Percentiles rank a stretch among this genome's conserved stretches.
Conservation (phyloP, 2,113 vertebrate species). For the Coptodon rendalli region DNA sequence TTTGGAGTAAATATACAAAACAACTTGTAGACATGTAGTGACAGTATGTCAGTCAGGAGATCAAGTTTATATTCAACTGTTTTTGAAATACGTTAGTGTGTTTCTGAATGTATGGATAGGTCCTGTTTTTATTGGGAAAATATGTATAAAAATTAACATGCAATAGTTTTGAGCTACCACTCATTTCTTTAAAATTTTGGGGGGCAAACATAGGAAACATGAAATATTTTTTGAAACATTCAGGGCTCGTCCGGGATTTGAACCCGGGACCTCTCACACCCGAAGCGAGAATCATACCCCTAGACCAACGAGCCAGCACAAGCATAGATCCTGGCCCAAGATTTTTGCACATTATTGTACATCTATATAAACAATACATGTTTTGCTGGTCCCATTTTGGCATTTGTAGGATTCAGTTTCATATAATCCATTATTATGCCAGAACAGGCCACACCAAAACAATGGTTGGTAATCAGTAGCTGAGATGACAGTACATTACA, state of each 20-base stretch:
- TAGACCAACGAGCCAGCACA: constrained; percentile 66
- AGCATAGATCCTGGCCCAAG: neutral
- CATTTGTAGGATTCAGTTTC: neutral
- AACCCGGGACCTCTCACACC: constrained; percentile 75
- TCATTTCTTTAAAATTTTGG: neutral
- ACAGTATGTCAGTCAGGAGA: neutral
- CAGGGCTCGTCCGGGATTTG: constrained; percentile 71
- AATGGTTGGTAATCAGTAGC: neutral
- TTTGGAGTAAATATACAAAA: neutral
- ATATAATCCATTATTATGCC: neutral
- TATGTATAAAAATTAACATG: neutral
- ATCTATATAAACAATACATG: neutral
- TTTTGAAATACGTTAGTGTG: neutral
- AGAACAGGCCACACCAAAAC: neutral
- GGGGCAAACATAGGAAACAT: neutral
- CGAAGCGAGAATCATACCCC: constrained; percentile 76
- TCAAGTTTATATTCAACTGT: neutral
- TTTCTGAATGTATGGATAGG: neutral
- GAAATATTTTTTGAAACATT: rapidly evolving
- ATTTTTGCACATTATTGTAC: neutral
- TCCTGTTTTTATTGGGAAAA: neutral
- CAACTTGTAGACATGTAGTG: neutral
- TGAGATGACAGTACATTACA: neutral
- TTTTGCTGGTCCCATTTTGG: neutral
- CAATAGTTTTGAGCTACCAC: neutral